A percentile compares a stretch with the other conserved stretches of the same genome.
Conservation (phyloP, 2,888 invertebrate species). For the Euplexia lucipara region DNA sequence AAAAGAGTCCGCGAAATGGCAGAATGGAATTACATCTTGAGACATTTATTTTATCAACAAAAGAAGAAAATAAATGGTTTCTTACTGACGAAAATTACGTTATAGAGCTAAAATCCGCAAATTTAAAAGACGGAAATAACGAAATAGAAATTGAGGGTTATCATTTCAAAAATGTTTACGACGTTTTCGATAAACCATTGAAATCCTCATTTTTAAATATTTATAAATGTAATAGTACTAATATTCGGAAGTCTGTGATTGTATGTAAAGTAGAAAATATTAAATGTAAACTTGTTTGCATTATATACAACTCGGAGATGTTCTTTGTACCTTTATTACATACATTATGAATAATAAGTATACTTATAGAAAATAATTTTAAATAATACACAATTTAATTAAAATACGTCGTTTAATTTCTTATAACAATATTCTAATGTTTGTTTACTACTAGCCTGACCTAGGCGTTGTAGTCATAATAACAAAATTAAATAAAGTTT, state of each 20-base stretch:
- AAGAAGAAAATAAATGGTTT: constrained; percentile 16
- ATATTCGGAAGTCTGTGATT: neutral
- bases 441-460: too few relatives aligned
- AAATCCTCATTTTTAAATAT: constrained; percentile 1
- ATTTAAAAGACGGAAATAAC: neutral
- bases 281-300: constrained; percentile 5
- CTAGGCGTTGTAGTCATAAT: too few relatives aligned
- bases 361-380: too few relatives aligned
- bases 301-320: too few relatives aligned
- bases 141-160: constrained; percentile 17
- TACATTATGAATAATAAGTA: too few relatives aligned
- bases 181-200: constrained; percentile 2
- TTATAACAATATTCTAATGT: too few relatives aligned
- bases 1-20: neutral
- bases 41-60: constrained; percentile 10
- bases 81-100: constrained; percentile 8
- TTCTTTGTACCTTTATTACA: too few relatives aligned
- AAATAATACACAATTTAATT: too few relatives aligned
- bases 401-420: too few relatives aligned
- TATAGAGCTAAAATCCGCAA: constrained; percentile 4
- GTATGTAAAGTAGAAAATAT: constrained; percentile 1
- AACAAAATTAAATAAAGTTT: too few relatives aligned
- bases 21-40: neutral
- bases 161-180: neutral
- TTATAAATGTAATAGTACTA: neutral